Evolutionary conservation across 2,113 vertebrate species (phyloP).

Genomic region (Pongo pygmaeus): DNA sequence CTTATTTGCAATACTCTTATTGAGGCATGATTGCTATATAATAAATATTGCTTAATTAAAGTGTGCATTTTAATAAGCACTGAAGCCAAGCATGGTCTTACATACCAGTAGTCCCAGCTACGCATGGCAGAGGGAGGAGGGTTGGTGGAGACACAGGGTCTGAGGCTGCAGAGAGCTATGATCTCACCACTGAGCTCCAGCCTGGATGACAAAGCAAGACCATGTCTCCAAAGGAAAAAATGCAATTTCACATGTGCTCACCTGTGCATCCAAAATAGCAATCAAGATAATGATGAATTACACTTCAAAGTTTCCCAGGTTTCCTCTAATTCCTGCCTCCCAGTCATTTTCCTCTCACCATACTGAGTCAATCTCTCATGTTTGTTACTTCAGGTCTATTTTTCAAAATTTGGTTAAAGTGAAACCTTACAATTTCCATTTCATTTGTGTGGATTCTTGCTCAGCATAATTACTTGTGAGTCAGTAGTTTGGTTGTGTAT

Average conservation of each 20-base stretch:
- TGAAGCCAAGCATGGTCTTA: fast-evolving
- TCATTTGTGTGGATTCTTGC: no score
- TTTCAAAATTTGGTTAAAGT: background rate
- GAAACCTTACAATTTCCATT: no score
- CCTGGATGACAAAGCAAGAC: no score
- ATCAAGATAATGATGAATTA: background rate
- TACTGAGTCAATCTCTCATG: background rate
- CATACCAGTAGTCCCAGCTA: fast-evolving
- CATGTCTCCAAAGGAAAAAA: no score
- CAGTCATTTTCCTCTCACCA: fast-evolving
- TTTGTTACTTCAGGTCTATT: background rate
- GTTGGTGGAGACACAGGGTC: no score
- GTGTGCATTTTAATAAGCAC: background rate
- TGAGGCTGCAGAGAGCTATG: no score
- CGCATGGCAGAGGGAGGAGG: fast-evolving
- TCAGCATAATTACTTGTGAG: no score
- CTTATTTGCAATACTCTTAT: background rate
- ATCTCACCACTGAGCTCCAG: no score
- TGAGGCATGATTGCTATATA: background rate
- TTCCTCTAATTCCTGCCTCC: background rate
- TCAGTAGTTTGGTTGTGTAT: no score
- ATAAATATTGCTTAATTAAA: background rate
- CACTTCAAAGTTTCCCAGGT: fast-evolving
- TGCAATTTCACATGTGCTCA: background rate
- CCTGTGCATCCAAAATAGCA: background rate